Percentiles rank a stretch among this genome's conserved stretches.
Evolutionary conservation across 2,113 vertebrate species (phyloP).

Genomic region (Upupa epops): DNA sequence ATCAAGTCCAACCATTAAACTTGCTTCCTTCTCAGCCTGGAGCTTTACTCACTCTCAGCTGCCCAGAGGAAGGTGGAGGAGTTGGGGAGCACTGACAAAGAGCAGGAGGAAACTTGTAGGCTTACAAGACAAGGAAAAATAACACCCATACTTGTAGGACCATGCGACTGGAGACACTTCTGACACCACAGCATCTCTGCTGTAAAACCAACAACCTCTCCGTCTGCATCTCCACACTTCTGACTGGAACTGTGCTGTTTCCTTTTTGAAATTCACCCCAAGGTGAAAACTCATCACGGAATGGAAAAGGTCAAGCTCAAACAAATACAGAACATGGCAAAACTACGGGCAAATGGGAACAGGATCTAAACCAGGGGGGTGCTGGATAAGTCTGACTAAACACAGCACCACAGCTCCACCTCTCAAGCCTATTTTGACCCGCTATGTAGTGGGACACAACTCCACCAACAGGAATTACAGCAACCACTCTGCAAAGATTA

Average conservation of each 20-base stretch:
- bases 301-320: slow-evolving; percentile 35
- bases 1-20: too few species aligned
- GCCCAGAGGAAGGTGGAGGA: background rate
- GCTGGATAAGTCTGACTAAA: slow-evolving; percentile 3
- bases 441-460: slow-evolving; percentile 3
- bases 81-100: background rate
- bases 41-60: background rate
- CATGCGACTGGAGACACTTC: background rate
- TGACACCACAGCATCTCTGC: background rate
- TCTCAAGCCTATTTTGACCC: slow-evolving; percentile 39
- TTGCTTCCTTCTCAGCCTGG: background rate
- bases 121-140: background rate
- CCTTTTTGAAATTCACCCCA: background rate
- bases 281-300: background rate
- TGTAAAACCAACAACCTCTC: background rate
- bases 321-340: background rate
- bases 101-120: background rate
- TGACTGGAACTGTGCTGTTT: background rate
- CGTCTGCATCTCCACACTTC: background rate
- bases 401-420: slow-evolving; percentile 1
- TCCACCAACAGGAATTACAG: slow-evolving; percentile 17
- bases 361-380: background rate
- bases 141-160: background rate
- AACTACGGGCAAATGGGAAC: slow-evolving; percentile 3
- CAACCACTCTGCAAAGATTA: slow-evolving; percentile 29